These are phyloP conservation scores for Dicaeum eximium DNA, from an alignment of 2,113 vertebrate genomes.

Conservation along the genomic window DNA sequence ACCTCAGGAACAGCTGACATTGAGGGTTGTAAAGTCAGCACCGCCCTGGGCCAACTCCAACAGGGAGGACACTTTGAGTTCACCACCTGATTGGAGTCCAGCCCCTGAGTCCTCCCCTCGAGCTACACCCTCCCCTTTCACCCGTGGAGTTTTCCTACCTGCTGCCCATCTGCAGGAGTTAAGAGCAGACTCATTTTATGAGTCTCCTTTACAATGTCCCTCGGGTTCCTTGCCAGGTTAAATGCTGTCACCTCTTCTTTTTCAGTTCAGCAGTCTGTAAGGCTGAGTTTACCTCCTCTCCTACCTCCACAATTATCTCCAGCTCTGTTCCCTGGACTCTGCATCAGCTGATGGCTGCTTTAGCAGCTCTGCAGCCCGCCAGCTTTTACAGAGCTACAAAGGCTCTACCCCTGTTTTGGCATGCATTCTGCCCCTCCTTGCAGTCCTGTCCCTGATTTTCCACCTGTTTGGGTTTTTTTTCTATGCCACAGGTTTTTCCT, in stretches of 20 bases:
- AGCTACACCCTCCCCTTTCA: neutral
- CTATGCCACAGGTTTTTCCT: neutral
- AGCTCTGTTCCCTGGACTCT: neutral
- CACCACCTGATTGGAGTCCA: neutral
- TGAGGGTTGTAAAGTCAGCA: neutral
- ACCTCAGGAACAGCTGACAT: neutral
- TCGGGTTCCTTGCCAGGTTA: neutral
- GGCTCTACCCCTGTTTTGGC: neutral
- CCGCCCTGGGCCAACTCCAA: slow-evolving; percentile 7
- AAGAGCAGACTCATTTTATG: neutral
- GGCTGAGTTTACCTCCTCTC: neutral
- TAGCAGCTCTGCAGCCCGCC: neutral
- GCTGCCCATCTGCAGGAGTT: neutral
- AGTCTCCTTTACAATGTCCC: rapidly evolving
- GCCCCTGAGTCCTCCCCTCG: slow-evolving; percentile 33
- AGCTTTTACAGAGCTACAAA: neutral
- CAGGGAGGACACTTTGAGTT: neutral
- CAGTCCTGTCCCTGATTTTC: neutral
- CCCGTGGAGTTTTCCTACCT: neutral
- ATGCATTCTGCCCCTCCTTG: neutral
- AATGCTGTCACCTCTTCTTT: neutral
- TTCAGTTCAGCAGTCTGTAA: neutral
- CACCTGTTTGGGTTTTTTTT: neutral
- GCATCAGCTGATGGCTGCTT: neutral
- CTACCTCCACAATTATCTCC: neutral